Conservation (phyloP, 2,113 vertebrate species). For the Sitta europaea region DNA sequence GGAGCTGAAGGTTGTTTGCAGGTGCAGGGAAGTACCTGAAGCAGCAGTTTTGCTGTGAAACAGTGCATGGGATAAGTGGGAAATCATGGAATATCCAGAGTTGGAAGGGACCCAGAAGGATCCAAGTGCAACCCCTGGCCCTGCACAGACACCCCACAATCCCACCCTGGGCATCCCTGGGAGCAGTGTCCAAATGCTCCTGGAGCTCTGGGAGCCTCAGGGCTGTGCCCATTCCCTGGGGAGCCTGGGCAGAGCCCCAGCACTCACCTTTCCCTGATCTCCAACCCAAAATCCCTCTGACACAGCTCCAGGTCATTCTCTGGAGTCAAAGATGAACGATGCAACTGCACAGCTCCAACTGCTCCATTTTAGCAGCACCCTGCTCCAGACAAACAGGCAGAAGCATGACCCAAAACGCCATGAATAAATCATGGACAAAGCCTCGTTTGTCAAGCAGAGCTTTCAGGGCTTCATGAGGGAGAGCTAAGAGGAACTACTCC, state of each 20-base stretch:
- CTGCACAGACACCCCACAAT: not conserved
- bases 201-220: not conserved
- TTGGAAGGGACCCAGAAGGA: not conserved
- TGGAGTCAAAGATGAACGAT: not conserved
- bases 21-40: not conserved
- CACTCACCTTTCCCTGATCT: accelerated
- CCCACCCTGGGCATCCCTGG: not conserved
- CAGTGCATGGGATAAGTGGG: not conserved
- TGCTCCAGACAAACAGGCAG: not conserved
- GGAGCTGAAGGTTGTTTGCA: not conserved
- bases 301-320: not conserved
- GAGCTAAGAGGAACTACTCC: not conserved
- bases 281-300: accelerated
- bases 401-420: not conserved
- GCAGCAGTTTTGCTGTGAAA: not conserved
- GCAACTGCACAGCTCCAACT: not conserved
- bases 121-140: accelerated
- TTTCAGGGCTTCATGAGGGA: not conserved
- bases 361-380: not conserved
- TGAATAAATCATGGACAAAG: not conserved
- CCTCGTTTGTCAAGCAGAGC: not conserved
- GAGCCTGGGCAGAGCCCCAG: not conserved
- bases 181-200: accelerated
- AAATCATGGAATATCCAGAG: not conserved
- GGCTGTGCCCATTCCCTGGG: accelerated